Base-by-base conservation (phyloP, 1,140 invertebrate genomes). In the Potamilus streckersoni region DNA sequence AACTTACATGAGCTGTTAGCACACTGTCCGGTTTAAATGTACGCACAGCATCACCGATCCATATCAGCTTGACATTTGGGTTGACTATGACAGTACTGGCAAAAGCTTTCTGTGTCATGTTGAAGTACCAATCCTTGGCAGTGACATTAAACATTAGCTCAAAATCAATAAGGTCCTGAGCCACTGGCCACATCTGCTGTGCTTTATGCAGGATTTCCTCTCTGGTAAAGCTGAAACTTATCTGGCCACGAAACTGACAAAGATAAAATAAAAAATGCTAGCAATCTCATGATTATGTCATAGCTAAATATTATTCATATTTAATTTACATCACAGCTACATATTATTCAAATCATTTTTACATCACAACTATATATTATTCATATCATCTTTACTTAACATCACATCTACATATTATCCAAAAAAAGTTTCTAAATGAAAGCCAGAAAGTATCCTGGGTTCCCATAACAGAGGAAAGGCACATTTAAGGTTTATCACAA, bases 11-110 rank as follows among this genome's bases (percentile, higher is more conserved):
- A 89, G 95, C 94, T 88, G 93, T 93, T 83, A 96, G 94, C 1
- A 96, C 95, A 95, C 98, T 97, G 2, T 94, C 91, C 0, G 97
- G 96, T 89, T 98, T 98, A 89, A 98, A 98, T 16, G 98, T 94
- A 90, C 98, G 95, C 6, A 97, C 95, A 0, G 93, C 93, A 38
- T 95, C 95, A 1, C 97, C 97, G 0, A 98, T 91, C 88, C 98
- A 97, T 59, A 93, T 91, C 0, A 98, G 91, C 73, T 93, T 92
- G 15, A 97, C 91, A 8, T 94, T 94, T 0, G 95, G 96, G 87
- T 96, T 96, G 86, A 94, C 97, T 55, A 98, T 94, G 71, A 96
- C 91, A 0, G 96, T 95, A 38, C 94, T 94, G 1, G 96, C 94
- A 90, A 94, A 97, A 0, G 97, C 97, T 6, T 90, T 86, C 16